These are phyloP conservation scores for Nasonia vitripennis DNA, from an alignment of 1,140 invertebrate species.

Conservation along the genomic window DNA sequence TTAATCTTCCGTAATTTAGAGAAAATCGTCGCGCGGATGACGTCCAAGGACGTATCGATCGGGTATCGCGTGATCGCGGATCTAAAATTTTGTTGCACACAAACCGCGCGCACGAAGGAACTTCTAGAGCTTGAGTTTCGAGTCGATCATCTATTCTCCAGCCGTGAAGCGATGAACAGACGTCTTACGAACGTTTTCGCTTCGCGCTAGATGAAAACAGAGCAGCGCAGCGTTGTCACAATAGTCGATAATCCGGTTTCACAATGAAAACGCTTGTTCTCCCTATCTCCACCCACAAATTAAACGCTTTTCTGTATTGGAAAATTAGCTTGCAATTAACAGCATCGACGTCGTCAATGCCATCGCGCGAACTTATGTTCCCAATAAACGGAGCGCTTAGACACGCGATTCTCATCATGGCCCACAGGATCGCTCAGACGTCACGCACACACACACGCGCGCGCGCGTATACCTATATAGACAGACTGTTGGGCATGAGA, in stretches of 20 bases:
- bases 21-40: neutral
- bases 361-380: neutral
- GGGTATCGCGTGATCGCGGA: neutral
- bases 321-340: neutral
- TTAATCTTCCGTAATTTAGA: neutral
- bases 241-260: neutral
- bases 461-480: no score
- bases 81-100: slow-evolving; percentile 5
- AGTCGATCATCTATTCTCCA: neutral
- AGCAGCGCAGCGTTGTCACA: no score
- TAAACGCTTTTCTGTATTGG: no score
- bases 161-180: no score
- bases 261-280: neutral
- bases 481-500: neutral
- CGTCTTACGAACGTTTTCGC: neutral
- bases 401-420: neutral
- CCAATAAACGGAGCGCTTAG: neutral
- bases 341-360: neutral
- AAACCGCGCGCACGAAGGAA: neutral
- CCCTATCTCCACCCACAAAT: neutral
- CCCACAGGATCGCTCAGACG: no score
- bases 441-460: no score
- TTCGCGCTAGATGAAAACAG: neutral
- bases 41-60: slow-evolving; percentile 8
- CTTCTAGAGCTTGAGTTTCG: neutral